Conservation (phyloP, 2,113 vertebrate species). For the Tyrannus savana region DNA sequence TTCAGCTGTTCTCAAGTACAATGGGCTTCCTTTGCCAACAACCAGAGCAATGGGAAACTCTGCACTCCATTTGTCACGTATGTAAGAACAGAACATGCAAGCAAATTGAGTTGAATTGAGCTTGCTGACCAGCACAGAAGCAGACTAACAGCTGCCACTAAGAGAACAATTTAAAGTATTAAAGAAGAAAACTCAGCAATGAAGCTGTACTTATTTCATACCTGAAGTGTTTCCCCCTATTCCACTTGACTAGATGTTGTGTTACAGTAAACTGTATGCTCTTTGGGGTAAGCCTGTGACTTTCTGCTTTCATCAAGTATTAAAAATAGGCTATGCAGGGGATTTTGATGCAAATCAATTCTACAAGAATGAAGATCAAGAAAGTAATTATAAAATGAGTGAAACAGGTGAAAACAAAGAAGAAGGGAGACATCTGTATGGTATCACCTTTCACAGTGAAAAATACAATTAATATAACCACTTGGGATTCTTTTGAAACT, state of each 20-base stretch:
- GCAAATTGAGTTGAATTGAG: constrained; percentile 6
- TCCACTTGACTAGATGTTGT: not conserved
- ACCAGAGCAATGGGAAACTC: not conserved
- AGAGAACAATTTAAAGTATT: not conserved
- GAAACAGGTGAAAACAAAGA: not conserved
- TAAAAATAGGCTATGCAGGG: not conserved
- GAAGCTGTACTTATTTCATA: not conserved
- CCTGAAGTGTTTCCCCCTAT: not conserved
- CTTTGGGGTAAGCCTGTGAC: not conserved
- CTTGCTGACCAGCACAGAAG: not conserved
- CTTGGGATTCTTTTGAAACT: not conserved
- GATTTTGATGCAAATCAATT: not conserved
- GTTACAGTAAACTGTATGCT: not conserved
- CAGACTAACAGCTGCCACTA: not conserved
- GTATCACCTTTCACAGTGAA: not conserved
- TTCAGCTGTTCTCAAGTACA: constrained; percentile 31
- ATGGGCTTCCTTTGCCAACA: constrained; percentile 6
- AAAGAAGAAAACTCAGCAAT: not conserved
- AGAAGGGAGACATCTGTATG: not conserved
- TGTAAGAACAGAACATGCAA: not conserved
- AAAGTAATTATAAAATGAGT: not conserved
- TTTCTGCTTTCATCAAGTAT: not conserved
- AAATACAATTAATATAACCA: not conserved
- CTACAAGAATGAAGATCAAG: not conserved
- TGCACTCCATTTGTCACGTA: not conserved